These are phyloP conservation scores for Temnopleurus reevesii DNA, from an alignment of 53 echinoderm and acorn worm species.

Conservation along the genomic window DNA sequence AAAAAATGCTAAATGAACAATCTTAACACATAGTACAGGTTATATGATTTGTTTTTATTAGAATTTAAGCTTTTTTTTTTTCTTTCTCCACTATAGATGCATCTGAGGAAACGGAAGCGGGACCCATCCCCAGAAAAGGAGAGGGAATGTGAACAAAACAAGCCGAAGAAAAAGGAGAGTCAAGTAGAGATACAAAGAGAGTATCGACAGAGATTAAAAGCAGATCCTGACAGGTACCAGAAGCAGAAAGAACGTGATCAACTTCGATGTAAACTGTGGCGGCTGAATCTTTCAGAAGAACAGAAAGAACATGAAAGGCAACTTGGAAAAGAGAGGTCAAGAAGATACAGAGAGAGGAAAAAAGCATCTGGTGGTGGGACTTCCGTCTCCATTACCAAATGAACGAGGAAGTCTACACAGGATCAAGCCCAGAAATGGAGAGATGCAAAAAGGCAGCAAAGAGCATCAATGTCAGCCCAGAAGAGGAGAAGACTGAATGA, in stretches of 20 bases:
- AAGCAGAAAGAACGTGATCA: not conserved
- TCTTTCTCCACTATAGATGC: slow-evolving; percentile 3
- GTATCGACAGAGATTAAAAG: slow-evolving; percentile 35
- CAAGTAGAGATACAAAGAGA: slow-evolving; percentile 36
- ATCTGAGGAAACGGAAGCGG: too few relatives aligned
- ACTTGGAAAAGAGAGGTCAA: not conserved
- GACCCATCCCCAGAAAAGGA: too few relatives aligned
- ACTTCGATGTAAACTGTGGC: slow-evolving; percentile 16
- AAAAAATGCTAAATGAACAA: too few relatives aligned
- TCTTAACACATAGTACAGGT: too few relatives aligned
- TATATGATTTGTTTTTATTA: not conserved
- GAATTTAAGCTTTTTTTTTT: not conserved
- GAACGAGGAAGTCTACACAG: slow-evolving; percentile 25
- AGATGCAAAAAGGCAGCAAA: slow-evolving; percentile 14
- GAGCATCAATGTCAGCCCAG: slow-evolving; percentile 39
- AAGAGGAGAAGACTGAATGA: slow-evolving; percentile 53
- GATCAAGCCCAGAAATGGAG: slow-evolving; percentile 41
- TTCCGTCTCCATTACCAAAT: slow-evolving; percentile 13
- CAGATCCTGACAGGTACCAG: not conserved
- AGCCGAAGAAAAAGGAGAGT: not conserved
- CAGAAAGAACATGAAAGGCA: not conserved
- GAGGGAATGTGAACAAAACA: too few relatives aligned
- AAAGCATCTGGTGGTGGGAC: not conserved
- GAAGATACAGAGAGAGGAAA: slow-evolving; percentile 7
- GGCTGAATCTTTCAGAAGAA: slow-evolving; percentile 1